Conservation (phyloP, 2,113 vertebrate genomes). For the Phrynosoma platyrhinos region DNA sequence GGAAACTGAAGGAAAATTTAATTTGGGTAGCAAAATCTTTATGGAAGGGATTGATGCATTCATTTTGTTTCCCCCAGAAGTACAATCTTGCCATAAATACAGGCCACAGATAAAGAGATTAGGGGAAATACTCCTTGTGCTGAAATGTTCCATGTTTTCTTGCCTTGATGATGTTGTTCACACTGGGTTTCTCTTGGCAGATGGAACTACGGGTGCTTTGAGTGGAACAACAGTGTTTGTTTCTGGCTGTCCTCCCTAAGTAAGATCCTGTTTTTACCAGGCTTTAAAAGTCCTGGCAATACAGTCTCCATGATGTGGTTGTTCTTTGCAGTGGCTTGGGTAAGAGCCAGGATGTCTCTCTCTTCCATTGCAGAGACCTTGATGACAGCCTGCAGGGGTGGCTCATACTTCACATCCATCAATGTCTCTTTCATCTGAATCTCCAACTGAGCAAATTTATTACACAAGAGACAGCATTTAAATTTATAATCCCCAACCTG, state of each 20-base stretch:
- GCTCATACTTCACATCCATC: not conserved
- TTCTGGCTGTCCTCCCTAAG: not conserved
- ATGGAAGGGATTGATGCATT: too few relatives aligned
- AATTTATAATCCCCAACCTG: not conserved
- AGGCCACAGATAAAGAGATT: too few relatives aligned
- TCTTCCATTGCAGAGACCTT: not conserved
- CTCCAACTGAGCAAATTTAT: not conserved
- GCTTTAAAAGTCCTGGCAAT: not conserved
- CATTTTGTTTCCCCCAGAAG: too few relatives aligned
- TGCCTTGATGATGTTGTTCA: not conserved
- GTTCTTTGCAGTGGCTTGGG: not conserved
- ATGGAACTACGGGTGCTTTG: not conserved
- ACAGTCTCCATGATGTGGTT: not conserved
- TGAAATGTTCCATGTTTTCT: too few relatives aligned
- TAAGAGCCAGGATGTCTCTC: not conserved
- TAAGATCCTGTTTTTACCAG: not conserved
- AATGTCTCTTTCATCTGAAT: not conserved
- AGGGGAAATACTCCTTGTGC: too few relatives aligned
- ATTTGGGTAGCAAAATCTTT: too few relatives aligned
- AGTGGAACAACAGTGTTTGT: not conserved
- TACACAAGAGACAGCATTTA: too few relatives aligned
- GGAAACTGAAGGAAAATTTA: too few relatives aligned
- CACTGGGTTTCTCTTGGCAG: not conserved
- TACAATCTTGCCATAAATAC: too few relatives aligned
- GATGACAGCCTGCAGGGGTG: not conserved